Evolutionary conservation across 1,140 invertebrate species (phyloP), one percentile per base, ranked within the genome.

Genomic region (Cylas formicarius): DNA sequence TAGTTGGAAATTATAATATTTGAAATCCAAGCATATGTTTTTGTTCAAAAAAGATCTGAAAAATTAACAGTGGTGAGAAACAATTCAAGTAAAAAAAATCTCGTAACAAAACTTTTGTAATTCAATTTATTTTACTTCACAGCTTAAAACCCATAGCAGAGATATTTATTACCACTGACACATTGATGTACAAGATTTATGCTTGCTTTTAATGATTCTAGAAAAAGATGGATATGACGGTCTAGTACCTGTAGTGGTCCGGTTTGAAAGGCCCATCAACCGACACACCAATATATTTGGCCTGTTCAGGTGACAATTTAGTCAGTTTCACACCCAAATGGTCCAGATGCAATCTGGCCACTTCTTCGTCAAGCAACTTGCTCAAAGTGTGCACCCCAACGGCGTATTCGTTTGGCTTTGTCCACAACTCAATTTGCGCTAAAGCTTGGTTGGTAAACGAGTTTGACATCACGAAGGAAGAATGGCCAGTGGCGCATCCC

Each of bases 391-490:
- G 82, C 17, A 99, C 92, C 39, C 90, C 92, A 56, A 97, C 56
- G 0, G 80, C 63, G 67, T 95, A 97, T 39, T 82, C 61, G 11
- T 78, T 75, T 18, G 82, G 71, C 63, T 93, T 95, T 2, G 92
- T 98, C 90, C 90, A 99, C 18, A 99, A 71, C 71, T 99, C 96
- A 68, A 99, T 96, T 72, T 99, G 97, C 36, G 96, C 97, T 21
- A 99, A 70, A 11, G 90, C 86, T 75, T 99, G 97, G 70, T 99
- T 99, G n/a, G 92, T 92, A 61, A 99, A 99, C 1, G 95, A 98
- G 65, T 94, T 97, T 48, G 92, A 97, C 97, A 99, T 99, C 0
- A 99, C 96, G 68, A 99, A 99, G 44, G 92, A 97, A 19, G 97
- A 88, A 71, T 99, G 97, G 17, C 97, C 96, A 59, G 87, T 97